Conservation (phyloP, 2,797 vertebrate species). For the Zenarchopterus dispar region DNA sequence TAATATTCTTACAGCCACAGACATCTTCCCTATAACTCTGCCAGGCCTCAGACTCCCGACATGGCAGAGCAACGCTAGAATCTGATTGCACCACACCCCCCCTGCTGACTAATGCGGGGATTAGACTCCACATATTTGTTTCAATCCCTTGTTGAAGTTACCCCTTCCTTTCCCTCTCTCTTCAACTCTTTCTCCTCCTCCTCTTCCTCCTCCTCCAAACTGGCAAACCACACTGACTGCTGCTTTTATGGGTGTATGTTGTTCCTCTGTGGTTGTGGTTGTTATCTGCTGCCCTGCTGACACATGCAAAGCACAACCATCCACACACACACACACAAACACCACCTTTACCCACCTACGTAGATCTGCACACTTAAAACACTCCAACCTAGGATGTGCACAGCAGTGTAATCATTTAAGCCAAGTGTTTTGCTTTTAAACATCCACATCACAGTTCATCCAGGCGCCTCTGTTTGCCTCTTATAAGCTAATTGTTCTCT, state of each 20-base stretch:
- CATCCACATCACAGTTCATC: constrained; percentile 12
- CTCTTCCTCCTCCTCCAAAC: constrained; percentile 16
- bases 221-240: constrained; percentile 43
- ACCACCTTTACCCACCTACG: constrained; percentile 35
- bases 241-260: constrained; percentile 68
- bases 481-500: constrained; percentile 6
- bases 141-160: constrained; percentile 56
- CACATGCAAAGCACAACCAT: constrained; percentile 62
- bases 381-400: constrained; percentile 9
- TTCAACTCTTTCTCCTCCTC: constrained; percentile 22
- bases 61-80: constrained; percentile 49
- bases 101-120: constrained; percentile 73
- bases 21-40: constrained; percentile 36
- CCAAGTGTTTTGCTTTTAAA: constrained; percentile 39
- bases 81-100: constrained; percentile 63
- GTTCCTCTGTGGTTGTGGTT: constrained; percentile 52
- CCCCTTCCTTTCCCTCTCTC: constrained; percentile 43
- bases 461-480: constrained; percentile 15
- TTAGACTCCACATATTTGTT: constrained; percentile 68
- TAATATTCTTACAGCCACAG: constrained; percentile 54
- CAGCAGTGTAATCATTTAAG: constrained; percentile 19
- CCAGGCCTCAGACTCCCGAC: constrained; percentile 57
- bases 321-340: constrained; percentile 34
- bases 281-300: constrained; percentile 69
- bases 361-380: constrained; percentile 4